Percentiles rank a stretch among this genome's conserved stretches.
These are phyloP conservation scores for Panurus biarmicus DNA, from an alignment of 2,113 vertebrate genomes.

Conservation along the genomic window DNA sequence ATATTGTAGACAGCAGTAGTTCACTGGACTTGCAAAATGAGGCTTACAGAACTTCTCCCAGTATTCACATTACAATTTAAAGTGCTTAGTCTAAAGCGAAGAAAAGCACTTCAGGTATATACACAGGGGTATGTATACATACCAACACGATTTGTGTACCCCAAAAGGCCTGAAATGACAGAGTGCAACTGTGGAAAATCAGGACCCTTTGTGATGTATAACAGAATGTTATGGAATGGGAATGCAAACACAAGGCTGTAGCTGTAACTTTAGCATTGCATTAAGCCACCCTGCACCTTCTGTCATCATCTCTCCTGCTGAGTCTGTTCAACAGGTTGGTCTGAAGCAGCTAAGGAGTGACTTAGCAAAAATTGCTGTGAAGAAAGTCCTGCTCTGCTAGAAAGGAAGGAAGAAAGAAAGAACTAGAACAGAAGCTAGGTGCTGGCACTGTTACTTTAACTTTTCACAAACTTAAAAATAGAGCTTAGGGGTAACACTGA, in stretches of 20 bases:
- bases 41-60: neutral
- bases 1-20: neutral
- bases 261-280: neutral
- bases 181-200: neutral
- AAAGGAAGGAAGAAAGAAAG: neutral
- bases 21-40: neutral
- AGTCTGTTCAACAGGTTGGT: neutral
- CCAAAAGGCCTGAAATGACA: neutral
- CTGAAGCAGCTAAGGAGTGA: neutral
- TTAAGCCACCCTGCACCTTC: neutral
- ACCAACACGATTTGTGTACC: neutral
- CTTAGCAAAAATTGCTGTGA: neutral
- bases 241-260: neutral
- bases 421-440: neutral
- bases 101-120: neutral
- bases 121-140: too few species aligned
- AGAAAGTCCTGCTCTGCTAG: neutral
- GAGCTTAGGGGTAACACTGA: neutral
- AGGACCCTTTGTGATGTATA: neutral
- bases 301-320: neutral
- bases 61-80: neutral
- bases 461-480: neutral
- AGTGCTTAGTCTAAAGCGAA: neutral
- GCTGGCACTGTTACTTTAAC: neutral
- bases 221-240: neutral